Evolutionary conservation across 2,888 invertebrate species (phyloP), one percentile per base, ranked within the genome.

Genomic region (Malacosoma neustria): DNA sequence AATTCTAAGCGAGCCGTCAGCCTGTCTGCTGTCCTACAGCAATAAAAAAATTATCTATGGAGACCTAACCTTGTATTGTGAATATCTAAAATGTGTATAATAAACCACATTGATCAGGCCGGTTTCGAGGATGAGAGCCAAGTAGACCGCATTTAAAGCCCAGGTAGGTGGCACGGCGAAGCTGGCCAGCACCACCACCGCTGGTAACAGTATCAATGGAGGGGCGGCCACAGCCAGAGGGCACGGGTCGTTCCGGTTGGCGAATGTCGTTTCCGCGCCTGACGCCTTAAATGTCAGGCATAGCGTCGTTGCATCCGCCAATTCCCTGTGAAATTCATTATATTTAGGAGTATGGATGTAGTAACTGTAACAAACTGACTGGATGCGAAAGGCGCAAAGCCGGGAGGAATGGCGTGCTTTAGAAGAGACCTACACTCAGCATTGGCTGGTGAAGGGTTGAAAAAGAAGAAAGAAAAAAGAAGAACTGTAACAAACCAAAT

Each of bases 181-280:
- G 51, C 59, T 62, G 32, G 70, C 68, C 31, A 82, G 61, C 36
- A 64, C 57, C 13, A 72, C 54, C 40, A 87, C 75, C 0, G 87
- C 74, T 9, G 87, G 81, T 35, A 84, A 54, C 35, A 85, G 66
- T 48, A 81, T 60, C 42, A 87, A 62, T n/a, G 85, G 79, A 2
- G 86, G 82, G 4, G 69, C 67, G 9, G 66, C 66, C 29, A 72
- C 61, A 4, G 76, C 68, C 35, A 80, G 53, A 2, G 82, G 86
- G 41, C 72, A 72, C 14, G 70, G 68, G 42, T 77, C 77, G 11
- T 46, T 56, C 12, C 84, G 72, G 9, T 68, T 61, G 29, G 61
- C 57, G 50, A 70, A 86, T 36, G 61, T 65, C 29, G 49, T 59
- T 49, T 86, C 87, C 30, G 70, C 68, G 6, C 66, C 72, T 37